Base-by-base conservation (phyloP, 1,140 invertebrate species). In the Neoseiulus cucumeris region DNA sequence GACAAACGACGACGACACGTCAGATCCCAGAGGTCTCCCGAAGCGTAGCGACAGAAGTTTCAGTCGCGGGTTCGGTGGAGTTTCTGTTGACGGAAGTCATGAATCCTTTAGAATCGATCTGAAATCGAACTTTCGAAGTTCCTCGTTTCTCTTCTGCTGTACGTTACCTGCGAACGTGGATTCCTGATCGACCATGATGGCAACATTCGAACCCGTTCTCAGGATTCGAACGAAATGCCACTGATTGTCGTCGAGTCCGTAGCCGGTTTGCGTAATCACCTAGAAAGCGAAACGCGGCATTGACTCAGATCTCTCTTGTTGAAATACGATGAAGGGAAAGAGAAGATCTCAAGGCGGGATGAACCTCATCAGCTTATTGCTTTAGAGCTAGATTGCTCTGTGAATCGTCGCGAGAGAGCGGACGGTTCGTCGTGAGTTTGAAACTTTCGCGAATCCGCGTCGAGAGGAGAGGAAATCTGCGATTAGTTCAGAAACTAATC, bases 161-260 rank as follows among this genome's bases (percentile, higher is more conserved):
- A 12, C 12, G 5, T 20, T 47, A 92, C 91, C 87, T 82, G 82
- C 82, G 68, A 87, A 82, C 68, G 87, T 82, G 67, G 83, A 77
- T 72, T 86, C 85, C 70, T 85, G 82, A 78, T 96, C 91, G 66
- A 94, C 81, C 76, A 87, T 85, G 44, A 95, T 80, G 71, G 87
- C 84, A 44, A 95, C 77, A 72, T 84, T 85, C 7, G 82, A 85
- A 0, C 87, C 88, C 70, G 88, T 80, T 65, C 92, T 81, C 1
- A 85, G 87, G 71, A 95, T 87, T 44, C 83, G 81, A 28, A 94
- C 80, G 1, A 88, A 88, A 75, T 98, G 93, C 92, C 92, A 97
- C 73, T 85, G 83, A 73, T 94, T 89, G 74, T 98, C 91, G 73
- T 92, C 91, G 30, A 91, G 75, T 64, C 85, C 84, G 71, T 86